Evolutionary conservation across 2,797 vertebrate species (phyloP).

Genomic region (Ataeniobius toweri): DNA sequence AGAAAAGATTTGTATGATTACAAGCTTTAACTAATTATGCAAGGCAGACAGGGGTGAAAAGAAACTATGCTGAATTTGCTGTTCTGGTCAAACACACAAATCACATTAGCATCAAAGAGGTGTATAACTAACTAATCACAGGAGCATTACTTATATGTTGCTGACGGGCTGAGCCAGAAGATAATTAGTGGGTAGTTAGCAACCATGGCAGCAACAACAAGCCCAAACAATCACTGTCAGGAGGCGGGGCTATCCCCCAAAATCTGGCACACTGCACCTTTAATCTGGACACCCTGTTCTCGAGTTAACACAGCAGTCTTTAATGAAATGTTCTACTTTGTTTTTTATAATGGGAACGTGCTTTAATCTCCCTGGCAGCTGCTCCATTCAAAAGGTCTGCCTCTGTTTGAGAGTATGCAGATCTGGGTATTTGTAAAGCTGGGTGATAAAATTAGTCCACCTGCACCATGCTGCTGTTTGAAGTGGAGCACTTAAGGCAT

Average conservation of each 20-base stretch:
- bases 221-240: constrained; percentile 64
- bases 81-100: constrained; percentile 27
- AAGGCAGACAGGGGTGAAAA: background rate
- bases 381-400: constrained; percentile 74
- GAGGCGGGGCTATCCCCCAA: constrained; percentile 52
- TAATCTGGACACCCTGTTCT: constrained; percentile 78
- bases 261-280: constrained; percentile 65
- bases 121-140: constrained; percentile 57
- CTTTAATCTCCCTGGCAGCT: constrained; percentile 82
- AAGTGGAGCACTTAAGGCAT: constrained; percentile 63
- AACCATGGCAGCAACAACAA: constrained; percentile 73
- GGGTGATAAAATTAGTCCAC: constrained; percentile 64
- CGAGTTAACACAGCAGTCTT: constrained; percentile 76
- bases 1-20: constrained; percentile 21
- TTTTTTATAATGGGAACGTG: constrained; percentile 69
- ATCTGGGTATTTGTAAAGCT: constrained; percentile 22
- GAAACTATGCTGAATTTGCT: background rate
- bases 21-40: constrained; percentile 15
- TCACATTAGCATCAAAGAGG: constrained; percentile 27
- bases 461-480: constrained; percentile 65
- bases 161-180: constrained; percentile 53
- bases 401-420: constrained; percentile 57
- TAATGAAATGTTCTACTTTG: constrained; percentile 75
- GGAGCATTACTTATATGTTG: constrained; percentile 58
- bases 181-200: constrained; percentile 71